Conservation (phyloP, 1,140 invertebrate species). For the Calliphora vicina region DNA sequence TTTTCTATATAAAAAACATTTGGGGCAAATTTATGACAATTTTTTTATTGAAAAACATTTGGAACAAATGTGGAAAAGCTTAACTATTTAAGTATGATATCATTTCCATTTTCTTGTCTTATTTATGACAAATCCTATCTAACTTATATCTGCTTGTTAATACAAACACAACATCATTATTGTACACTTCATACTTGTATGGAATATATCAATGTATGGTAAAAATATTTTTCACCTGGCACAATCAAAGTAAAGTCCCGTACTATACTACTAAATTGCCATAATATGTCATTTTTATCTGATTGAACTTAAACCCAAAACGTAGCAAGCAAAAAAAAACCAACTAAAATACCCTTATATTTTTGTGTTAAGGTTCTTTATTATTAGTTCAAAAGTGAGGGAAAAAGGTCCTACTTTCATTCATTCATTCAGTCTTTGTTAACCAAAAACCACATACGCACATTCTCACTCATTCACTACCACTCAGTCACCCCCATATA, state of each 20-base stretch:
- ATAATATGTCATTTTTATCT: conserved; percentile 4
- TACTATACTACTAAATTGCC: neutral
- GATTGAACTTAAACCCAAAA: conserved; percentile 1
- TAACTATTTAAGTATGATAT: too few species aligned
- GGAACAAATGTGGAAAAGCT: too few species aligned
- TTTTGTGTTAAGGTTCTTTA: neutral
- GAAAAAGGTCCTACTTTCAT: neutral
- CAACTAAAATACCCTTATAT: neutral
- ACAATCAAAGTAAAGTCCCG: neutral
- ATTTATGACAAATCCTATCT: neutral
- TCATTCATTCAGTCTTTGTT: neutral
- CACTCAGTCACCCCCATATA: neutral
- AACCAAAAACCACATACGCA: neutral
- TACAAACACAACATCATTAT: neutral
- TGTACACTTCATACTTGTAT: neutral
- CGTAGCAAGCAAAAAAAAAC: neutral
- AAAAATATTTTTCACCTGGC: neutral
- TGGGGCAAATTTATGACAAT: too few species aligned
- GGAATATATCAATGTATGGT: neutral
- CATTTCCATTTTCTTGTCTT: neutral
- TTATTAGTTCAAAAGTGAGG: neutral
- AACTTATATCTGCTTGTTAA: neutral
- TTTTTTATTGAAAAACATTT: too few species aligned
- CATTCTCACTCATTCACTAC: neutral
- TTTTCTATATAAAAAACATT: too few species aligned